Conservation (phyloP, 2,797 vertebrate genomes). For the Menidia menidia region DNA sequence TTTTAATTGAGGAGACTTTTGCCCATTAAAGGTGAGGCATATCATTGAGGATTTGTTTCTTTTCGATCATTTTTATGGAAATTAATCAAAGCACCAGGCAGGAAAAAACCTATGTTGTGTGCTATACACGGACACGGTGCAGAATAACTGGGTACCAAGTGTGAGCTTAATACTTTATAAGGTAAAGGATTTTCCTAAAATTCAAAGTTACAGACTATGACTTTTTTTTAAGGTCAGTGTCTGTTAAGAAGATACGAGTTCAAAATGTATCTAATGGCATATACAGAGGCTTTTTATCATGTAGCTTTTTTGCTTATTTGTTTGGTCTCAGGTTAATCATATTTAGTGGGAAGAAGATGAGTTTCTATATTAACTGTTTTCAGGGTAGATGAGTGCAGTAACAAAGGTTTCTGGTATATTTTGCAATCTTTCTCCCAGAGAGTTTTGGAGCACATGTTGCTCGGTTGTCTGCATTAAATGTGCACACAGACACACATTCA, state of each 20-base stretch:
- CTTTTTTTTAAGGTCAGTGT: not conserved
- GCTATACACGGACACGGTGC: not conserved
- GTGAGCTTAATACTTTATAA: not conserved
- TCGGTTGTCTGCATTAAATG: slow-evolving; percentile 40
- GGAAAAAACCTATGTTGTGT: not conserved
- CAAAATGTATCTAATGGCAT: not conserved
- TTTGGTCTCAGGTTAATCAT: slow-evolving; percentile 16
- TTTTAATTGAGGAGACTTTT: slow-evolving; percentile 9
- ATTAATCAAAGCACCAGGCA: not conserved
- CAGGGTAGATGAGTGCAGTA: slow-evolving; percentile 45
- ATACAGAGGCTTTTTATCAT: slow-evolving; percentile 16
- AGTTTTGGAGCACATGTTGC: slow-evolving; percentile 56
- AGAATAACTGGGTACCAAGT: not conserved
- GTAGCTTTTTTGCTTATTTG: not conserved
- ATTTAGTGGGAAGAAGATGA: slow-evolving; percentile 15
- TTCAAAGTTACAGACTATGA: not conserved
- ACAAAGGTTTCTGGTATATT: slow-evolving; percentile 32
- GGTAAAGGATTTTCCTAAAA: not conserved
- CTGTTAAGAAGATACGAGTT: slow-evolving; percentile 2
- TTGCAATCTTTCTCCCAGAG: slow-evolving; percentile 42
- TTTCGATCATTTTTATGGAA: not conserved
- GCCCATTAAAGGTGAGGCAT: not conserved
- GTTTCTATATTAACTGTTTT: slow-evolving; percentile 41
- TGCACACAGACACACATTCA: slow-evolving; percentile 26
- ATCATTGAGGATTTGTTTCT: not conserved